These are phyloP conservation scores for Chelonia mydas DNA, from an alignment of 2,797 vertebrate genomes.

Conservation along the genomic window DNA sequence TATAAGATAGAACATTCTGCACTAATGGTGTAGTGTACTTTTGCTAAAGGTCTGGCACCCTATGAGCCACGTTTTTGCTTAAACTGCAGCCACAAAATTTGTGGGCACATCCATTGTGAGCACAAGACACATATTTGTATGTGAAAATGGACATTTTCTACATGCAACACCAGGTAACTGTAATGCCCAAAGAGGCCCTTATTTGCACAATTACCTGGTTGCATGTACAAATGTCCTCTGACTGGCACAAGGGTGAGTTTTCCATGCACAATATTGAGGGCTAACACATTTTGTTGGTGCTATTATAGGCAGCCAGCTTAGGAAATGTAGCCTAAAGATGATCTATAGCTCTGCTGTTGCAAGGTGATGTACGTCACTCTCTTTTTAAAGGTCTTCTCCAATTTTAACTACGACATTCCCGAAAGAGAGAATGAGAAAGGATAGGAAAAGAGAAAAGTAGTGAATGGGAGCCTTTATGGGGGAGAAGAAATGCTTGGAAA, in stretches of 20 bases:
- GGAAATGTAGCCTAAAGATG: background rate
- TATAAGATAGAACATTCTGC: background rate
- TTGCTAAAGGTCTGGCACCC: background rate
- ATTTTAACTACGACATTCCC: background rate
- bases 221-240: background rate
- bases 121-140: background rate
- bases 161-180: background rate
- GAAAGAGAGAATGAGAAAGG: background rate
- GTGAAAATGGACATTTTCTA: background rate
- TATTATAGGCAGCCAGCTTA: background rate
- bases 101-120: background rate
- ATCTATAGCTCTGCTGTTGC: background rate
- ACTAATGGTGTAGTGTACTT: background rate
- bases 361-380: background rate
- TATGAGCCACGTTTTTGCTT: background rate
- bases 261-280: background rate
- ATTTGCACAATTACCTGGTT: background rate
- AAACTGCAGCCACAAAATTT: background rate
- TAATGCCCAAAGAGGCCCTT: background rate
- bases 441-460: background rate
- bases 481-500: background rate
- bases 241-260: background rate
- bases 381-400: background rate
- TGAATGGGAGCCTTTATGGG: background rate
- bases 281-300: background rate